A percentile compares a stretch with the other conserved stretches of the same genome.
phyloP scores from a whole-genome alignment of 2,888 invertebrate species.

The Caenorhabditis angaria region DNA sequence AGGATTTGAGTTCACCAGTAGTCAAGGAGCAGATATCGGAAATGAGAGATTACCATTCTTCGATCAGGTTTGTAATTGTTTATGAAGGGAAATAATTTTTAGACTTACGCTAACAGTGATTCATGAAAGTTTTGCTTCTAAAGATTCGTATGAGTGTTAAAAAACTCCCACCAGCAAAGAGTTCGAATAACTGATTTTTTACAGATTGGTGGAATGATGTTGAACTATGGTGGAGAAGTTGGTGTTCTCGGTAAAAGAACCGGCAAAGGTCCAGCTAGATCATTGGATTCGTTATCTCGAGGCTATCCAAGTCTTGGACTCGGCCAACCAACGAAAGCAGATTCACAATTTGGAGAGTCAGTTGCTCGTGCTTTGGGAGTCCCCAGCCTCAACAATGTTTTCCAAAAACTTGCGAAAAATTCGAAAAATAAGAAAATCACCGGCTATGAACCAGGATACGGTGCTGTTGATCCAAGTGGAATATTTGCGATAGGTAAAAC shows the following conservation, averaged over 20 bases:
- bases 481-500: constrained; percentile 64
- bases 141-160: not conserved
- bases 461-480: constrained; percentile 61
- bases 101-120: too few species aligned
- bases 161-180: not conserved
- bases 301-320: constrained; percentile 45
- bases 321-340: constrained; percentile 23
- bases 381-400: constrained; percentile 41
- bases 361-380: constrained; percentile 47
- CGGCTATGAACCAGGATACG: constrained; percentile 64
- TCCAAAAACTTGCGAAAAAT: constrained; percentile 46
- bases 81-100: not conserved
- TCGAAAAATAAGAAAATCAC: constrained; percentile 43
- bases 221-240: constrained; percentile 61
- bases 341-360: constrained; percentile 26
- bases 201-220: constrained; percentile 66
- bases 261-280: constrained; percentile 61
- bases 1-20: constrained; percentile 49
- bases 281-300: constrained; percentile 53
- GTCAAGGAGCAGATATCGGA: constrained; percentile 60
- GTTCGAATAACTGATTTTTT: constrained; percentile 6
- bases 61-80: constrained; percentile 47
- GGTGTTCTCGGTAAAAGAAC: constrained; percentile 60
- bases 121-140: too few species aligned
- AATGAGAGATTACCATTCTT: constrained; percentile 57